A percentile compares a stretch with the other conserved stretches of the same genome.
phyloP scores from a whole-genome alignment of 2,888 invertebrate genomes.

The Seira musarum region DNA sequence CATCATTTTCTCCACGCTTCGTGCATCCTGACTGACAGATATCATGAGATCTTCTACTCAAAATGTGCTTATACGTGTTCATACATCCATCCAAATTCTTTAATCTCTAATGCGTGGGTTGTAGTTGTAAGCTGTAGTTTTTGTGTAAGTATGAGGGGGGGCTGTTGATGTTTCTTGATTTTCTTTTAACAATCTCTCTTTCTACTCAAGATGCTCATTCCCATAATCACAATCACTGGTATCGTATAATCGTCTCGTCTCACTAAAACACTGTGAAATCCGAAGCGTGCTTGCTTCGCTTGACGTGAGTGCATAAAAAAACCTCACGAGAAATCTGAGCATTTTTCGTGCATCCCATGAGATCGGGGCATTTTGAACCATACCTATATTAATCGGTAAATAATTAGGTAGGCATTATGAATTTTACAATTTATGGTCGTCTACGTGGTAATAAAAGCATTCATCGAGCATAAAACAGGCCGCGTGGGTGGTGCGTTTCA shows the following conservation, averaged over 20 bases:
- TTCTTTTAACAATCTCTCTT: not conserved
- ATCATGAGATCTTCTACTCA: conserved; percentile 51
- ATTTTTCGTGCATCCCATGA: not conserved
- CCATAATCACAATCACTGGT: not conserved
- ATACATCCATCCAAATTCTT: too few species aligned
- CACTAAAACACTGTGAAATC: not conserved
- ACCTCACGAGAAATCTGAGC: too few species aligned
- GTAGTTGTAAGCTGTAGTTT: too few species aligned
- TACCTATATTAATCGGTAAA: not conserved
- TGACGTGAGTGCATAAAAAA: not conserved
- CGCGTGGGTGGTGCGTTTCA: conserved; percentile 51
- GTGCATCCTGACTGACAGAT: conserved; percentile 58
- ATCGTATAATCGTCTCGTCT: too few species aligned
- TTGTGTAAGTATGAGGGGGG: too few species aligned
- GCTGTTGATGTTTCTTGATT: conserved; percentile 6
- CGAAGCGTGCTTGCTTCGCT: not conserved
- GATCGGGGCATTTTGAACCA: conserved; percentile 1
- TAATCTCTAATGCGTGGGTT: too few species aligned
- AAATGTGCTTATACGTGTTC: not conserved
- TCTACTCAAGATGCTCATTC: not conserved
- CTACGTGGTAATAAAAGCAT: not conserved
- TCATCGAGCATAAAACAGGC: not conserved
- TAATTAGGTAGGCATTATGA: not conserved
- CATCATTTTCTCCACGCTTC: conserved; percentile 57
- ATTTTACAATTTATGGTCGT: not conserved